phyloP scores from a whole-genome alignment of 2,797 vertebrate genomes.

The Apogon talboti region DNA sequence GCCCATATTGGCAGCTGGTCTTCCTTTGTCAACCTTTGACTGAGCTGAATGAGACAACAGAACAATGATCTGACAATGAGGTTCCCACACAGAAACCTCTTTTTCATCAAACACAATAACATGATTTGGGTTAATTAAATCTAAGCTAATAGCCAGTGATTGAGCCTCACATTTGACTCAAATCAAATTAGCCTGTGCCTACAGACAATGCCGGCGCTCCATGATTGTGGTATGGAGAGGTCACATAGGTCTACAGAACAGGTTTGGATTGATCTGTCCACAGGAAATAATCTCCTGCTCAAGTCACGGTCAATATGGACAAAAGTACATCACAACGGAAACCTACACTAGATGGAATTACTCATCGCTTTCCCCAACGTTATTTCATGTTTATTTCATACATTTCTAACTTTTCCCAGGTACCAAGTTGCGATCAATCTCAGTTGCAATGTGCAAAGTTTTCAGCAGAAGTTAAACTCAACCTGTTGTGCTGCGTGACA shows the following conservation, averaged over 20 bases:
- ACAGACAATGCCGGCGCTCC: conserved; percentile 64
- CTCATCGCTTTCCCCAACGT: background rate
- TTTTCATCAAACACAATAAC: conserved; percentile 86
- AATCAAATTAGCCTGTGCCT: conserved; percentile 80
- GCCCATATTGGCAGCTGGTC: conserved; percentile 68
- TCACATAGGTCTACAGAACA: conserved; percentile 55
- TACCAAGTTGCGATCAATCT: conserved; percentile 44
- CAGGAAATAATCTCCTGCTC: conserved; percentile 49
- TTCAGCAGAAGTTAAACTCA: conserved; percentile 54
- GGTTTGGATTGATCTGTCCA: conserved; percentile 74
- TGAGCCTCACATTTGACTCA: conserved; percentile 78
- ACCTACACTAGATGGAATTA: background rate
- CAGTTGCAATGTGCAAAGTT: conserved; percentile 45
- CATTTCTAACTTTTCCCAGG: conserved; percentile 26
- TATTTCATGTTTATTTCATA: background rate
- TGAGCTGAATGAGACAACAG: conserved; percentile 75
- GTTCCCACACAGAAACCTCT: conserved; percentile 74
- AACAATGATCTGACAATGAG: conserved; percentile 85
- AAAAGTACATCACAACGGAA: conserved; percentile 22
- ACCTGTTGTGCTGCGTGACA: conserved; percentile 70
- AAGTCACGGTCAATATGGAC: conserved; percentile 47
- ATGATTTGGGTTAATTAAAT: conserved; percentile 85
- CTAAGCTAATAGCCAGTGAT: conserved; percentile 81
- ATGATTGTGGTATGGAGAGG: conserved; percentile 56
- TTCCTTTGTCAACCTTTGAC: conserved; percentile 72